These are phyloP conservation scores for Lutjanus argentimaculatus DNA, from an alignment of 2,797 vertebrate species.

Conservation along the genomic window DNA sequence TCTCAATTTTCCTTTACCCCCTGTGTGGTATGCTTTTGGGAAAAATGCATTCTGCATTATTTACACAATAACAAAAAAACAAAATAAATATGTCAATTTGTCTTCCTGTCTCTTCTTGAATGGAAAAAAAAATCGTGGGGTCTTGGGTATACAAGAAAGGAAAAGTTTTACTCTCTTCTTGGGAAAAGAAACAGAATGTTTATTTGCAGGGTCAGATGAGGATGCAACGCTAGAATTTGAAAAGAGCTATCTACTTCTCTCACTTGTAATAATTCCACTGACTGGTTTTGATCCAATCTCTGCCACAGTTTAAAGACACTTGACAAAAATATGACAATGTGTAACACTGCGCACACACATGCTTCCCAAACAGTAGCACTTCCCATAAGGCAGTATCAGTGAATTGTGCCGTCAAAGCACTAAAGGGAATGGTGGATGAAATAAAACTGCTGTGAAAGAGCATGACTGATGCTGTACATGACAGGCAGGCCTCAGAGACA, in stretches of 20 bases:
- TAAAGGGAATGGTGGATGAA: constrained; percentile 85
- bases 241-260: constrained; percentile 38
- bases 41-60: constrained; percentile 6
- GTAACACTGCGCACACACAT: constrained; percentile 31
- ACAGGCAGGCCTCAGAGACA: constrained; percentile 81
- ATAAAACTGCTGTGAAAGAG: constrained; percentile 85
- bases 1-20: constrained; percentile 14
- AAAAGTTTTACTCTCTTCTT: constrained; percentile 28
- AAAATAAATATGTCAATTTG: constrained; percentile 30
- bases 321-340: constrained; percentile 66
- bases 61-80: constrained; percentile 6
- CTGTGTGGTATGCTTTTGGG: neutral
- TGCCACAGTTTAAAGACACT: constrained; percentile 63
- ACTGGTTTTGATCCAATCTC: constrained; percentile 65
- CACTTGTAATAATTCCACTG: constrained; percentile 48
- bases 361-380: constrained; percentile 52
- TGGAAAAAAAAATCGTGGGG: neutral
- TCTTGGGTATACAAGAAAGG: constrained; percentile 8
- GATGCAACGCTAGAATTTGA: constrained; percentile 20
- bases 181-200: constrained; percentile 27
- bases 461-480: constrained; percentile 86
- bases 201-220: constrained; percentile 32
- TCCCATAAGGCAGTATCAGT: constrained; percentile 76
- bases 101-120: constrained; percentile 1
- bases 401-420: constrained; percentile 78